Conservation (phyloP, 2,888 invertebrate species). For the Lagria hirta region DNA sequence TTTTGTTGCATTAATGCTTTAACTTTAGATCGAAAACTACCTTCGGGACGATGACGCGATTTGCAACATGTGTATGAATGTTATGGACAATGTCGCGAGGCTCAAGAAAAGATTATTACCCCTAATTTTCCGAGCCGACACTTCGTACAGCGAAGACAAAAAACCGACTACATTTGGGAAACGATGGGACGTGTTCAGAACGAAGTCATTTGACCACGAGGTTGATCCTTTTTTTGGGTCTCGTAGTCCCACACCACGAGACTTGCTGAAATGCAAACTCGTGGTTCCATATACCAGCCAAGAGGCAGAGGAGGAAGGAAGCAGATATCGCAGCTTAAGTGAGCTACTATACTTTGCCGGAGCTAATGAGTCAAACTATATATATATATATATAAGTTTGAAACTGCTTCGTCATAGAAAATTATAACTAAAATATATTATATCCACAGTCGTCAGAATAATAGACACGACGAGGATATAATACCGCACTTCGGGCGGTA, state of each 20-base stretch:
- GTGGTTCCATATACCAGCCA: constrained; percentile 14
- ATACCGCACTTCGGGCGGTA: no score
- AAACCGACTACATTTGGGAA: constrained; percentile 29
- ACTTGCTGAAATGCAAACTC: constrained; percentile 14
- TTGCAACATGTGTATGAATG: constrained; percentile 34
- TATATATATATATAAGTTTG: background rate
- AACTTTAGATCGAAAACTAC: constrained; percentile 26
- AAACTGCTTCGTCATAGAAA: background rate
- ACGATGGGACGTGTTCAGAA: constrained; percentile 29
- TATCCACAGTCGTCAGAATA: no score
- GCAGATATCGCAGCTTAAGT: constrained; percentile 18
- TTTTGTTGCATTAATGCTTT: constrained; percentile 2
- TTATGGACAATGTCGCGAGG: constrained; percentile 33
- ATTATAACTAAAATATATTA: no score
- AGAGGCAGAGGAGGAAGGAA: no score
- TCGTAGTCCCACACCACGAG: constrained; percentile 13
- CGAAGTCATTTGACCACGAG: constrained; percentile 25
- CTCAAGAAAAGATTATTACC: constrained; percentile 29
- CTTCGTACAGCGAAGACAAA: constrained; percentile 16
- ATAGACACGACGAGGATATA: no score
- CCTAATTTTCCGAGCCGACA: constrained; percentile 26
- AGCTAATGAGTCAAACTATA: background rate
- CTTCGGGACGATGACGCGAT: constrained; percentile 28
- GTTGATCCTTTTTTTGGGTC: constrained; percentile 3
- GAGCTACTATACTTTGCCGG: background rate